phyloP scores from a whole-genome alignment of 2,113 vertebrate genomes.

The Indri indri region DNA sequence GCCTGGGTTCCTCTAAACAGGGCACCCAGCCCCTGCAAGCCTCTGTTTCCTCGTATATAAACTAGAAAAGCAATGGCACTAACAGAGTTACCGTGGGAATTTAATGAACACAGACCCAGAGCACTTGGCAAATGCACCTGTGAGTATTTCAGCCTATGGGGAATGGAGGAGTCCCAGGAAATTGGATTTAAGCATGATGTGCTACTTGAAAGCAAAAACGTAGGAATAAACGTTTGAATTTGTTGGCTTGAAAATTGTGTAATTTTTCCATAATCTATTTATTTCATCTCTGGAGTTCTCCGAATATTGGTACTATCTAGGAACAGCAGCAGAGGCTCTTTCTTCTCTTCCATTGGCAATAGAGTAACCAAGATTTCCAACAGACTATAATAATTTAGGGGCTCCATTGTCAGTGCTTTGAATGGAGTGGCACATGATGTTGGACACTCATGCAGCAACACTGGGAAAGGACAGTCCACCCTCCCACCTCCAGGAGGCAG shows the following conservation, averaged over 20 bases:
- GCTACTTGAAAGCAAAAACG: neutral
- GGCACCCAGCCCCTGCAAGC: neutral
- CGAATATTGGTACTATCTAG: neutral
- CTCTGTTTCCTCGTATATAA: neutral
- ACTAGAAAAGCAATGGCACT: neutral
- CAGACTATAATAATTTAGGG: neutral
- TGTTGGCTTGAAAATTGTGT: neutral
- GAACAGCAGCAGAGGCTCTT: neutral
- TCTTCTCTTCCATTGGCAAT: neutral
- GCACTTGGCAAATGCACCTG: neutral
- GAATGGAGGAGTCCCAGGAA: neutral
- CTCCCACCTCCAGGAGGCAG: neutral
- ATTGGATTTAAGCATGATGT: neutral
- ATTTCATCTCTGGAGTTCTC: neutral
- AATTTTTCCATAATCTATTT: neutral
- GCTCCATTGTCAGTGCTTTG: neutral
- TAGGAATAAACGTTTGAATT: neutral
- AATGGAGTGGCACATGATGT: neutral
- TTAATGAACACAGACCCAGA: too few species aligned
- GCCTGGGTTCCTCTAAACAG: neutral
- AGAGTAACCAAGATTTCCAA: neutral
- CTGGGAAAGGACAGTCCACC: neutral
- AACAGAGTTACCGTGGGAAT: neutral
- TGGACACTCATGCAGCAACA: fast-evolving
- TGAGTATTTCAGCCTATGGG: neutral